A percentile compares a stretch with the other conserved stretches of the same genome.
These are phyloP conservation scores for Tethea ocularis DNA, from an alignment of 2,888 invertebrate species.

Conservation along the genomic window DNA sequence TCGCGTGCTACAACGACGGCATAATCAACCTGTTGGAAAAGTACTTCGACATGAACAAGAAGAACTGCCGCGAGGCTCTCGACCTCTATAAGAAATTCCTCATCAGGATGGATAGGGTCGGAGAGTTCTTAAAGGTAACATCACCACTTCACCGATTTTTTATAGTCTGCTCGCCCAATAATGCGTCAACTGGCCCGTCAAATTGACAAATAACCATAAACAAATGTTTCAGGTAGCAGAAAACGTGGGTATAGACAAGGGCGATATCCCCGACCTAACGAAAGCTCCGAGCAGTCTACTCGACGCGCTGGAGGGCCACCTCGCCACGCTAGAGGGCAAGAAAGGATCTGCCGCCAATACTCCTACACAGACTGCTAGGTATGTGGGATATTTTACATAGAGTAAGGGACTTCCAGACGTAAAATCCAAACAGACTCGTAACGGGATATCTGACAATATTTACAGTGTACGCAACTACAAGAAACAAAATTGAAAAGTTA, in stretches of 20 bases:
- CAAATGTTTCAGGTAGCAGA: slow-evolving; percentile 73
- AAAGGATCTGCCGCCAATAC: slow-evolving; percentile 94
- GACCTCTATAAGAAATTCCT: slow-evolving; percentile 99
- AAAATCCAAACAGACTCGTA: no score
- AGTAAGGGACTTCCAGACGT: no score
- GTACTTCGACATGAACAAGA: slow-evolving; percentile 99
- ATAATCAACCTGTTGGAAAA: slow-evolving; percentile 99
- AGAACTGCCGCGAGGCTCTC: slow-evolving; percentile 98
- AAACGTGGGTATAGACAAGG: slow-evolving; percentile 98
- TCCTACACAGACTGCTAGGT: slow-evolving; percentile 94
- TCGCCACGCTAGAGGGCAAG: slow-evolving; percentile 96
- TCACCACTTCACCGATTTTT: not conserved
- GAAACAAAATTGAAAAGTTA: no score
- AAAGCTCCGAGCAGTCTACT: slow-evolving; percentile 98
- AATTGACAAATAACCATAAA: no score
- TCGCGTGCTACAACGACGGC: slow-evolving; percentile 99
- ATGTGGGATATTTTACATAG: no score
- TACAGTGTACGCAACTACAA: no score
- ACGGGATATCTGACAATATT: no score
- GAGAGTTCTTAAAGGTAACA: slow-evolving; percentile 96
- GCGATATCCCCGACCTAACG: slow-evolving; percentile 98
- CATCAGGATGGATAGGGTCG: slow-evolving; percentile 98
- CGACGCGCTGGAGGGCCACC: slow-evolving; percentile 98
- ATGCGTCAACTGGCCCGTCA: no score
- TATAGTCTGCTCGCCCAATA: no score